Percentiles rank a stretch among this genome's conserved stretches.
phyloP scores from a whole-genome alignment of 2,797 vertebrate species.

The Platalea minor region DNA sequence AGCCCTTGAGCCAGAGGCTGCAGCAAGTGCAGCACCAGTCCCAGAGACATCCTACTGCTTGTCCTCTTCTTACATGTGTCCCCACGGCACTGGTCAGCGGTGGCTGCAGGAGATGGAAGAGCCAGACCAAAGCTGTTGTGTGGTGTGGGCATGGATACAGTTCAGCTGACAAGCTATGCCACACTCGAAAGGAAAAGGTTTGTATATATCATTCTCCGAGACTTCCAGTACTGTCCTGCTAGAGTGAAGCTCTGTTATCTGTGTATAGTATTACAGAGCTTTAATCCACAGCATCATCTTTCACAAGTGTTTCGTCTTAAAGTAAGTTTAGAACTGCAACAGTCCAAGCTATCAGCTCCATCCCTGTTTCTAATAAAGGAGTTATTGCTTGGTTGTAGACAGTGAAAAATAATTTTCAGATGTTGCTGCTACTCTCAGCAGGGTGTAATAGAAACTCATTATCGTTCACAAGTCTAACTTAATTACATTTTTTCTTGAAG shows the following conservation, averaged over 20 bases:
- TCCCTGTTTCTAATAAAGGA: conserved; percentile 13
- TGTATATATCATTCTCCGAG: background rate
- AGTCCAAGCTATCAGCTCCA: background rate
- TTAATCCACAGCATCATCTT: background rate
- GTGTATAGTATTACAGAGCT: background rate
- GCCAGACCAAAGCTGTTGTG: background rate
- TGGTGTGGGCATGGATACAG: background rate
- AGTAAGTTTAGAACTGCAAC: background rate
- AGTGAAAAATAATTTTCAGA: conserved; percentile 39
- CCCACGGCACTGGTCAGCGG: rapidly evolving
- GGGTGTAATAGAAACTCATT: conserved; percentile 68
- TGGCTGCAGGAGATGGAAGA: background rate
- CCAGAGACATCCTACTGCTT: background rate
- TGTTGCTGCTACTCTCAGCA: conserved; percentile 52
- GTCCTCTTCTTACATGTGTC: rapidly evolving
- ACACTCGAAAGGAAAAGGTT: background rate
- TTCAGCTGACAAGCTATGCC: background rate
- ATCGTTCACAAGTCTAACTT: conserved; percentile 63
- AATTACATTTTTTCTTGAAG: conserved; percentile 65
- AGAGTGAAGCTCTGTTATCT: background rate
- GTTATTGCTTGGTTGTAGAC: conserved; percentile 17
- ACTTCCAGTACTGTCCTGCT: background rate
- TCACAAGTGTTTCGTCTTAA: background rate
- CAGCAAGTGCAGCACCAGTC: background rate
- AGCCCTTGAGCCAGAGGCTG: background rate